Percentiles rank a stretch among this genome's conserved stretches.
Conservation (phyloP, 2,113 vertebrate genomes). For the Guaruba guarouba region DNA sequence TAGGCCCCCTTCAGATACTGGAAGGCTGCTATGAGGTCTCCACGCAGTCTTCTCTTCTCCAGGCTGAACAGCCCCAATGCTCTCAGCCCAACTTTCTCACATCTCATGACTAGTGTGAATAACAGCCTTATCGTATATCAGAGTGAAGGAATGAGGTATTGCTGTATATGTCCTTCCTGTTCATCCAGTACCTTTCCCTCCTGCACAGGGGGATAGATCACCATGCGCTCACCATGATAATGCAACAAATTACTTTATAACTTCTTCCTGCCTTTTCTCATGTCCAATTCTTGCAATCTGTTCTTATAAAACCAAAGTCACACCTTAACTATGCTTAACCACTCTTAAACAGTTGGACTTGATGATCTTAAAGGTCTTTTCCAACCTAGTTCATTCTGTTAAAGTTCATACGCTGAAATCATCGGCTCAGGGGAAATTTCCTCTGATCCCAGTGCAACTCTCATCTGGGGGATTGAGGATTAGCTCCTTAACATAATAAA, state of each 20-base stretch:
- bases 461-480: background rate
- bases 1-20: too few species aligned
- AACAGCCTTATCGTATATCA: background rate
- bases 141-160: background rate
- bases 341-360: background rate
- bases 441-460: background rate
- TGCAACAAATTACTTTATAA: background rate
- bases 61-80: too few species aligned
- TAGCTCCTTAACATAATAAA: background rate
- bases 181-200: background rate
- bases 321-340: background rate
- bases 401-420: background rate
- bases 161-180: background rate
- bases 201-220: fast-evolving
- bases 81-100: too few species aligned
- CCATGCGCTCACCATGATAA: background rate
- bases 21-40: too few species aligned
- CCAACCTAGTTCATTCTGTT: background rate
- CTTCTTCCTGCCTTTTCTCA: background rate
- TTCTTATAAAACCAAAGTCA: background rate
- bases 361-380: background rate
- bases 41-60: too few species aligned
- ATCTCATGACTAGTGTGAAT: background rate
- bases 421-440: background rate
- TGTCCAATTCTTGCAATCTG: background rate